Conservation (phyloP, 92 coral and sea anemone genomes). For the Blastomussa wellsi region DNA sequence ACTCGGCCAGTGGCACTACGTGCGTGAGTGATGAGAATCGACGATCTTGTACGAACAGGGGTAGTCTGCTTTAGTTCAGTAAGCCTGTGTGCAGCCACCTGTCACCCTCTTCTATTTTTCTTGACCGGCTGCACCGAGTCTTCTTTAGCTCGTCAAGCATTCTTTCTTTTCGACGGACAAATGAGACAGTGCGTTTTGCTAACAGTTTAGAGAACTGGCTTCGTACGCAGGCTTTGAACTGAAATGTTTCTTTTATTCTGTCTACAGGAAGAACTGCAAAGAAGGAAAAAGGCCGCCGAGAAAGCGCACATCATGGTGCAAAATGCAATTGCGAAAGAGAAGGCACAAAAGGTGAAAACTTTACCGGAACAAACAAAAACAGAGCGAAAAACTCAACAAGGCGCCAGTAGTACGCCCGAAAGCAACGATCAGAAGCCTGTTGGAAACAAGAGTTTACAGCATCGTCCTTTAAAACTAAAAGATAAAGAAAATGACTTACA, state of each 20-base stretch:
- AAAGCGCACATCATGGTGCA: conserved; percentile 51
- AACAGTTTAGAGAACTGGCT: not conserved
- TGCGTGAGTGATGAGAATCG: not conserved
- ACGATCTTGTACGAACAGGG: not conserved
- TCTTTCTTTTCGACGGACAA: not conserved
- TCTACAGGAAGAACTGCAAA: conserved; percentile 37
- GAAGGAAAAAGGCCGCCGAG: conserved; percentile 34
- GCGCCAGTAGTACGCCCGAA: not conserved
- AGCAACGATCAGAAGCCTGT: conserved; percentile 38
- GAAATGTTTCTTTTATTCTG: not conserved
- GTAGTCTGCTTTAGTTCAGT: not conserved
- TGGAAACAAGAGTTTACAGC: conserved; percentile 58
- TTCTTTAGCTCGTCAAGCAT: not conserved
- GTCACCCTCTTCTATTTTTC: no score
- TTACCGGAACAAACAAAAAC: not conserved
- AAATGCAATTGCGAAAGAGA: conserved; percentile 39
- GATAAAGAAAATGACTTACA: conserved; percentile 62
- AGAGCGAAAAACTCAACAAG: not conserved
- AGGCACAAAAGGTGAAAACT: not conserved
- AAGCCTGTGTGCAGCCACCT: no score
- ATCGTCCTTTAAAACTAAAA: conserved; percentile 75
- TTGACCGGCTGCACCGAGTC: no score
- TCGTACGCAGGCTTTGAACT: not conserved
- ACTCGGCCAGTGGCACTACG: not conserved
- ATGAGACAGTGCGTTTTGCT: not conserved